These are phyloP conservation scores for Uropetala carovei DNA, from an alignment of 2,888 invertebrate genomes.

Conservation along the genomic window DNA sequence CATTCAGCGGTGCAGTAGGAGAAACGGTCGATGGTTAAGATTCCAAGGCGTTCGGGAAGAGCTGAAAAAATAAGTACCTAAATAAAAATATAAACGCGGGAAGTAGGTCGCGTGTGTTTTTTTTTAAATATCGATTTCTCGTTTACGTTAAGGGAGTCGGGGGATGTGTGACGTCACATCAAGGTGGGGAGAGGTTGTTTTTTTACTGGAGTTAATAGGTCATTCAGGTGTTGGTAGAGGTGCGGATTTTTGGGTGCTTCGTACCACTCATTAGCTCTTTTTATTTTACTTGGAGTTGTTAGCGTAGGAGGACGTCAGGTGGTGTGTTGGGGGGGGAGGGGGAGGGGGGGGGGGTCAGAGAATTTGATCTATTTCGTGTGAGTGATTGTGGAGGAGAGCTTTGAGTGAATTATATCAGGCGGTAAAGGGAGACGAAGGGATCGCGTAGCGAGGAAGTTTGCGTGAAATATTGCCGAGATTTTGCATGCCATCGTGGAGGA, in stretches of 20 bases:
- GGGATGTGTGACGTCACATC: background rate
- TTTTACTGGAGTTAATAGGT: background rate
- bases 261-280: background rate
- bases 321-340: too few relatives aligned
- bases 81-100: too few relatives aligned
- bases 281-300: background rate
- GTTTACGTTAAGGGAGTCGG: too few relatives aligned
- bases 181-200: background rate
- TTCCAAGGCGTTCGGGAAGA: background rate
- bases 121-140: too few relatives aligned
- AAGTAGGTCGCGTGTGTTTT: too few relatives aligned
- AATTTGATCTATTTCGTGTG: conserved; percentile 4
- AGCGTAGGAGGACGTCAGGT: background rate
- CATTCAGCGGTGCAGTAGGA: background rate
- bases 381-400: background rate
- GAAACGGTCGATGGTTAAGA: background rate
- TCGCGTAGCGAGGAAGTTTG: too few relatives aligned
- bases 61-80: too few relatives aligned
- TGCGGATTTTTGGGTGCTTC: background rate
- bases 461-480: too few relatives aligned
- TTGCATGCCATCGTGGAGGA: too few relatives aligned
- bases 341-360: background rate
- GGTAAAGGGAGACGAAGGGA: too few relatives aligned
- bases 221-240: background rate
- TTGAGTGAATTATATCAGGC: too few relatives aligned